phyloP scores from a whole-genome alignment of 92 coral and sea anemone genomes.

The Porites rus region DNA sequence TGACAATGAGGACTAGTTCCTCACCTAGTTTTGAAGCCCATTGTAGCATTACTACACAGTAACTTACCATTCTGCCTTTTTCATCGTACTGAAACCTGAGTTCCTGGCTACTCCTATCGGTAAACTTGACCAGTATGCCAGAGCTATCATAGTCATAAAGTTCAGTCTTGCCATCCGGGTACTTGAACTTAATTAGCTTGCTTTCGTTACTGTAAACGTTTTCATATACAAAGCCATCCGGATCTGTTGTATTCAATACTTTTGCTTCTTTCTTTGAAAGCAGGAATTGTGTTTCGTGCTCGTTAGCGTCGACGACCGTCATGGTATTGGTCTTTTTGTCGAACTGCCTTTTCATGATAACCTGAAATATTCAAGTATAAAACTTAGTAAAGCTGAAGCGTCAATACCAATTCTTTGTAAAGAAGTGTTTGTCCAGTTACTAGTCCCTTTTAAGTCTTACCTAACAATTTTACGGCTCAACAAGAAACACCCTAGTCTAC shows the following conservation, averaged over 20 bases:
- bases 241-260: conserved; percentile 66
- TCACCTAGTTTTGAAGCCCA: no score
- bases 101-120: conserved; percentile 60
- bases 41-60: not conserved
- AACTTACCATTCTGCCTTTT: conserved; percentile 60
- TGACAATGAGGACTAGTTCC: no score
- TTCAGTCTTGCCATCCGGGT: conserved; percentile 71
- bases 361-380: conserved; percentile 22
- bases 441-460: no score
- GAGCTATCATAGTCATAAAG: conserved; percentile 47
- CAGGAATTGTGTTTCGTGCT: conserved; percentile 56
- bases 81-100: conserved; percentile 61
- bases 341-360: conserved; percentile 51
- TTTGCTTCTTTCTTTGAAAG: conserved; percentile 40
- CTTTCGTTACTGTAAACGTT: conserved; percentile 44
- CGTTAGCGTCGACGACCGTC: conserved; percentile 65
- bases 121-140: conserved; percentile 45
- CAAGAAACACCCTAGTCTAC: no score
- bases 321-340: conserved; percentile 44
- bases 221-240: conserved; percentile 66
- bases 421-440: no score
- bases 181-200: conserved; percentile 47
- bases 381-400: not conserved
- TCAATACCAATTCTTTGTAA: not conserved
- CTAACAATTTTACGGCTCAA: no score